Conservation (phyloP, 2,888 invertebrate species). For the Ophion obscuratus region DNA sequence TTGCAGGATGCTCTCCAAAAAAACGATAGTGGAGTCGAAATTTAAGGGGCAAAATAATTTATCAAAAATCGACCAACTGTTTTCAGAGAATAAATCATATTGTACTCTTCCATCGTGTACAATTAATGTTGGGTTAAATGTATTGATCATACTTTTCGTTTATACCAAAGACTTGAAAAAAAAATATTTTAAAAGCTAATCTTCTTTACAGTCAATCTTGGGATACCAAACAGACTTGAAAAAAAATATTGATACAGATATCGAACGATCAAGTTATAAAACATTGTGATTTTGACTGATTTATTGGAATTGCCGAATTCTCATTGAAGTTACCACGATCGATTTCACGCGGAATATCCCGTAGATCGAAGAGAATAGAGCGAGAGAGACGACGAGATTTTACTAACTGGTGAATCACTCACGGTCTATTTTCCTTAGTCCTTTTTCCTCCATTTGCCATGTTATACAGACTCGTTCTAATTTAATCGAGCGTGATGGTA, state of each 20-base stretch:
- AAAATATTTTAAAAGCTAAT: not conserved
- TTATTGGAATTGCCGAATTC: not conserved
- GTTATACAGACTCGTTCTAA: conserved; percentile 54
- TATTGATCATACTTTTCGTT: too few relatives aligned
- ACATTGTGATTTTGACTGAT: not conserved
- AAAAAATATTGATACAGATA: not conserved
- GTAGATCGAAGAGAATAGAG: not conserved
- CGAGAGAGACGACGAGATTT: conserved; percentile 6
- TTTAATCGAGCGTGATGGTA: conserved; percentile 57
- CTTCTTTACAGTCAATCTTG: too few relatives aligned
- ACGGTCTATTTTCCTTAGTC: conserved; percentile 16
- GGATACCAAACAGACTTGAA: too few relatives aligned
- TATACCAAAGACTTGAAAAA: too few relatives aligned
- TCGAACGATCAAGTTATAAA: not conserved
- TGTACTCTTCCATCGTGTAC: not conserved
- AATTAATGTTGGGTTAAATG: too few relatives aligned
- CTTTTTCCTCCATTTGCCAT: conserved; percentile 48
- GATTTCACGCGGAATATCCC: not conserved
- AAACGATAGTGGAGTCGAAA: not conserved
- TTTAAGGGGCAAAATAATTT: not conserved
- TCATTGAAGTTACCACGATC: not conserved
- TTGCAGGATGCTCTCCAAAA: not conserved
- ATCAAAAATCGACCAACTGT: not conserved
- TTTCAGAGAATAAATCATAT: not conserved
- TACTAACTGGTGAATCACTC: conserved; percentile 38